Base-by-base conservation (phyloP, 2,113 vertebrate genomes). In the Gopherus flavomarginatus region DNA sequence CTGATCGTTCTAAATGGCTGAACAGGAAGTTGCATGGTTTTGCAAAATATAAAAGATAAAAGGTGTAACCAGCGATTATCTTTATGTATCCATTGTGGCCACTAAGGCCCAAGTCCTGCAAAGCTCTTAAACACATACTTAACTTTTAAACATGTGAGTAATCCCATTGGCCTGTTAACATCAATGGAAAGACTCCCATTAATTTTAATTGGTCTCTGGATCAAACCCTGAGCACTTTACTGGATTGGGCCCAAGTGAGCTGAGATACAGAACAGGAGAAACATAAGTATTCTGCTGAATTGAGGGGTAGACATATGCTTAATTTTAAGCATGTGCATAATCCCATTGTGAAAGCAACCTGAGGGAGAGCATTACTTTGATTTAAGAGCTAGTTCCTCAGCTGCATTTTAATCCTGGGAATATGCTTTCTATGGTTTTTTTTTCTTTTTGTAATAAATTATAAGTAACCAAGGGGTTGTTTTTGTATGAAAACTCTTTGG, bases 291-390 rank as follows among this genome's bases (percentile, higher is more conserved):
- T 47, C 42, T 29, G 75, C 26, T 44, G 26, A 78, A 44, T 4
- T 44, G 44, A 78, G 26, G 24, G 24, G 11, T 78, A 78, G 12
- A 26, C 42, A 47, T 78, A 47, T 26, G 22, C 42, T 57, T 56
- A 42, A 26, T 26, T 56, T 24, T 83, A 83, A 56, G 13, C 82
- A 26, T 35, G 77, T 35, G 6, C 90, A 38, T 44, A 72, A 42
- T 81, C 84, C 56, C 35, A 10, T 29, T 85, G 27, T 13, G 53
- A 8, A n/a, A 10, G 24, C 50, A 86, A 47, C 31, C 53, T 42
- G 8, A 8, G 0, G 13, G 13, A 6, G 4, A 1, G 8, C 24
- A 1, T 85, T 49, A 16, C 52, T 83, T 78, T 72, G n/a, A 72
- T 38, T 19, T 8, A 72, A 57, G 19, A 90, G 6, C 14, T 11